Evolutionary conservation across 2,888 invertebrate species (phyloP).

Genomic region (Epirrhoe alternata): DNA sequence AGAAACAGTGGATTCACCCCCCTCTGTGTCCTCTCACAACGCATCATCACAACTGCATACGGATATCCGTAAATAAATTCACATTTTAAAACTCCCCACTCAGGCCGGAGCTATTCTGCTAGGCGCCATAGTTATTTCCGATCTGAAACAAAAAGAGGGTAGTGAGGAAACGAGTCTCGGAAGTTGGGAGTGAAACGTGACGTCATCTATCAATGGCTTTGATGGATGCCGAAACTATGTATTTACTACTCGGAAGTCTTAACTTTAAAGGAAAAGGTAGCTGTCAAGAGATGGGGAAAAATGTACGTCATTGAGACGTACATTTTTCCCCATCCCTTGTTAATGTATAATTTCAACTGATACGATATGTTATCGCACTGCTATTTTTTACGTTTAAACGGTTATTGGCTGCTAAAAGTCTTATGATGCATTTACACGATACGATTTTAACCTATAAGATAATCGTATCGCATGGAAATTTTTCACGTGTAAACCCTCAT

Average conservation of each 20-base stretch:
- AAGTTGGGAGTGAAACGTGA: slow-evolving; percentile 27
- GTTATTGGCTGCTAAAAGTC: no score
- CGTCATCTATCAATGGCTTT: slow-evolving; percentile 24
- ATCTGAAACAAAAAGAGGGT: slow-evolving; percentile 37
- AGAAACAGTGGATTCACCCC: slow-evolving; percentile 72
- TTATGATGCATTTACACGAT: no score
- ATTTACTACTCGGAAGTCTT: neutral
- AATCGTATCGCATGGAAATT: no score
- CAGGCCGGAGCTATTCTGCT: slow-evolving; percentile 1
- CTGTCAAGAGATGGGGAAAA: no score
- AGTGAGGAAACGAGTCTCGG: slow-evolving; percentile 30
- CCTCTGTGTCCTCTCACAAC: slow-evolving; percentile 67
- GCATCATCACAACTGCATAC: slow-evolving; percentile 66
- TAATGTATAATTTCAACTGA: no score
- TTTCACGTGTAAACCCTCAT: no score
- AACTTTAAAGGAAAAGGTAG: no score
- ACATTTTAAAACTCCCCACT: slow-evolving; percentile 73
- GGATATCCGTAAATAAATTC: slow-evolving; percentile 68
- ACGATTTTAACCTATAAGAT: no score
- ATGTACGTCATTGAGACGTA: no score
- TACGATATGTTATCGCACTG: no score
- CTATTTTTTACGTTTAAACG: no score
- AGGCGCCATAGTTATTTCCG: slow-evolving; percentile 71
- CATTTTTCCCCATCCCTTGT: no score
- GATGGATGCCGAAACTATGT: neutral